Evolutionary conservation across 2,888 invertebrate genomes (phyloP).

Genomic region (Caenorhabditis sp.): DNA sequence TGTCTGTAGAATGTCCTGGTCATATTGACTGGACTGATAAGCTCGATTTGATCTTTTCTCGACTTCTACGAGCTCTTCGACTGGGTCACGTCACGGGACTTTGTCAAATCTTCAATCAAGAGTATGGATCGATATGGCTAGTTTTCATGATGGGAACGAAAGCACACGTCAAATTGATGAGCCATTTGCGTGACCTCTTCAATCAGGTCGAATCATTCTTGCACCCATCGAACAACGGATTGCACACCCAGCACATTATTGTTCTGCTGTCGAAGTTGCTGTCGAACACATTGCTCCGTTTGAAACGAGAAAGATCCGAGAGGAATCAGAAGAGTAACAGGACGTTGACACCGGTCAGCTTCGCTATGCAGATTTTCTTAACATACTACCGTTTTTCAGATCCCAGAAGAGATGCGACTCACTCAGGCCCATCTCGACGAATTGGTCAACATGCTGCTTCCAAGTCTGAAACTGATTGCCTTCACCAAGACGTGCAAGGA

Average conservation of each 20-base stretch:
- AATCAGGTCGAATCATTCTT: slow-evolving; percentile 91
- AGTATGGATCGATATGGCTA: slow-evolving; percentile 71
- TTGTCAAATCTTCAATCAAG: slow-evolving; percentile 84
- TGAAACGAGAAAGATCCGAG: slow-evolving; percentile 87
- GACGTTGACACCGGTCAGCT: slow-evolving; percentile 36
- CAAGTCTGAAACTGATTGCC: slow-evolving; percentile 87
- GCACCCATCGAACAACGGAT: slow-evolving; percentile 92
- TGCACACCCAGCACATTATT: slow-evolving; percentile 86
- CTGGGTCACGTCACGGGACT: slow-evolving; percentile 84
- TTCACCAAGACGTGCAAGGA: slow-evolving; percentile 87
- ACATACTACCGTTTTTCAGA: slow-evolving; percentile 85
- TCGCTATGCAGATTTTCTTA: background rate
- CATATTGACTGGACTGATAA: slow-evolving; percentile 93
- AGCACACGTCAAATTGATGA: slow-evolving; percentile 73
- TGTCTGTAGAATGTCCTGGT: slow-evolving; percentile 78
- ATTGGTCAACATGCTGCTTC: slow-evolving; percentile 86
- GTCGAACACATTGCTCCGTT: slow-evolving; percentile 83
- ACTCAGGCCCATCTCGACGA: slow-evolving; percentile 84
- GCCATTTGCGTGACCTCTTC: slow-evolving; percentile 88
- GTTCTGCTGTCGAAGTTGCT: slow-evolving; percentile 84
- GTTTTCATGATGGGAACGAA: slow-evolving; percentile 78
- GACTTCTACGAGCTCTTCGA: slow-evolving; percentile 74
- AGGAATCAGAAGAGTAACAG: slow-evolving; percentile 31
- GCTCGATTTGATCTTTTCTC: slow-evolving; percentile 86
- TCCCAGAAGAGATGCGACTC: slow-evolving; percentile 88